These are phyloP conservation scores for Ceratina australensis DNA, from an alignment of 1,140 invertebrate genomes.

Conservation along the genomic window DNA sequence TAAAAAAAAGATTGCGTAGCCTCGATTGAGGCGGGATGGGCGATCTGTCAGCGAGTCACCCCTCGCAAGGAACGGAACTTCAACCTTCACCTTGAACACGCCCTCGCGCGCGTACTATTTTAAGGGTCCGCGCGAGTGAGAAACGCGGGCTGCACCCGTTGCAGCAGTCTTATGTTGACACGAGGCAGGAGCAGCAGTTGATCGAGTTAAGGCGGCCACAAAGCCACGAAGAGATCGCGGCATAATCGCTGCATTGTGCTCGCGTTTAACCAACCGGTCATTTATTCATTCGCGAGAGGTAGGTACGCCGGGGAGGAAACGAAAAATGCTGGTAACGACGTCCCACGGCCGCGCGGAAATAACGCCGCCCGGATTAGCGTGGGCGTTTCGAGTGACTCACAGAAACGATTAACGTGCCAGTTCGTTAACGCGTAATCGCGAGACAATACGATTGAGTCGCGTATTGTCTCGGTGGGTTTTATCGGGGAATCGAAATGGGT, in stretches of 20 bases:
- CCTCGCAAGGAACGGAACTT: constrained; percentile 47
- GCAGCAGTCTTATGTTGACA: constrained; percentile 53
- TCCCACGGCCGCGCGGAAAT: constrained; percentile 54
- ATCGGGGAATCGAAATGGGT: not conserved
- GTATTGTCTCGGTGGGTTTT: not conserved
- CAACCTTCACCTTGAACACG: constrained; percentile 61
- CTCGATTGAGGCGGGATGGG: too few species aligned
- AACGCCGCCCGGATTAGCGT: constrained; percentile 47
- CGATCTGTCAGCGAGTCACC: constrained; percentile 44
- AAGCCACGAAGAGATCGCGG: constrained; percentile 48
- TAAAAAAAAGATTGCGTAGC: too few species aligned
- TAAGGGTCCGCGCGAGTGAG: constrained; percentile 48
- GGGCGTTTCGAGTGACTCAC: constrained; percentile 45
- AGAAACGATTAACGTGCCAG: constrained; percentile 27
- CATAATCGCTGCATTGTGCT: constrained; percentile 65
- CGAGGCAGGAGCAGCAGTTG: constrained; percentile 29
- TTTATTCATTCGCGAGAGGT: constrained; percentile 60
- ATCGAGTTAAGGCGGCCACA: constrained; percentile 60
- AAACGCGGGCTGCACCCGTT: constrained; percentile 3
- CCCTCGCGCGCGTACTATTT: constrained; percentile 59
- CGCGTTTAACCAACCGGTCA: constrained; percentile 53
- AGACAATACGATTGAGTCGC: constrained; percentile 1
- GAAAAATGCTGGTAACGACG: constrained; percentile 9
- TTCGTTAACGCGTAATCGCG: constrained; percentile 13
- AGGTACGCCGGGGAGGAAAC: not conserved